Percentiles rank a stretch among this genome's conserved stretches.
phyloP scores from a whole-genome alignment of 2,888 invertebrate genomes.

The Dorcus hopei region DNA sequence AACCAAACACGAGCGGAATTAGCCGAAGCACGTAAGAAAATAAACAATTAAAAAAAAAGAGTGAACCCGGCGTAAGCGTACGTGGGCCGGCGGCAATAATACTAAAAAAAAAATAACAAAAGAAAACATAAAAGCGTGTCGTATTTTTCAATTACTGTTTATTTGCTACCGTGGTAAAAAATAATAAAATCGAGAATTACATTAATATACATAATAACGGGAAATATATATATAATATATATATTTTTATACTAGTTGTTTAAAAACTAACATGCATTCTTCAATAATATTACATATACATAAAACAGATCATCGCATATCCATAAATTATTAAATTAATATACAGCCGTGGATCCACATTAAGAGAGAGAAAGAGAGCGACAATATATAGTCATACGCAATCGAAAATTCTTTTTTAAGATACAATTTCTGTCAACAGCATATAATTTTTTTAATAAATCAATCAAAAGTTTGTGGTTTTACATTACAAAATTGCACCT shows the following conservation, averaged over 20 bases:
- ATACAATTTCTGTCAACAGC: constrained; percentile 11
- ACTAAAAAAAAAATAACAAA: too few species aligned
- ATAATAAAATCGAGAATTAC: constrained; percentile 50
- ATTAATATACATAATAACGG: constrained; percentile 46
- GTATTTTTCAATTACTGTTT: constrained; percentile 31
- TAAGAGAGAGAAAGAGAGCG: constrained; percentile 31
- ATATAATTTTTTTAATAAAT: not conserved
- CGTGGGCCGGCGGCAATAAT: too few species aligned
- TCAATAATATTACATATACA: constrained; percentile 37
- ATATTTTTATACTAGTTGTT: constrained; percentile 22
- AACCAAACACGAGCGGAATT: too few species aligned
- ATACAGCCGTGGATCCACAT: constrained; percentile 43
- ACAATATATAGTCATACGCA: constrained; percentile 23
- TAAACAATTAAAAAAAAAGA: too few species aligned
- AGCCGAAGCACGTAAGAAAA: too few species aligned
- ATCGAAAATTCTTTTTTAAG: constrained; percentile 10
- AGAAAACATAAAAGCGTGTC: constrained; percentile 9
- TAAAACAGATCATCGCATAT: constrained; percentile 45
- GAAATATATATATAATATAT: constrained; percentile 35
- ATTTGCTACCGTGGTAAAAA: constrained; percentile 49
- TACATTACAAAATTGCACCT: not conserved
- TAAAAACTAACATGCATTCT: constrained; percentile 46
- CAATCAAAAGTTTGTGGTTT: too few species aligned
- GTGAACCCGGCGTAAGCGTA: too few species aligned
- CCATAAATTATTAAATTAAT: constrained; percentile 43